Conservation (phyloP, 1,140 invertebrate species). For the Cyclargus thomasi region DNA sequence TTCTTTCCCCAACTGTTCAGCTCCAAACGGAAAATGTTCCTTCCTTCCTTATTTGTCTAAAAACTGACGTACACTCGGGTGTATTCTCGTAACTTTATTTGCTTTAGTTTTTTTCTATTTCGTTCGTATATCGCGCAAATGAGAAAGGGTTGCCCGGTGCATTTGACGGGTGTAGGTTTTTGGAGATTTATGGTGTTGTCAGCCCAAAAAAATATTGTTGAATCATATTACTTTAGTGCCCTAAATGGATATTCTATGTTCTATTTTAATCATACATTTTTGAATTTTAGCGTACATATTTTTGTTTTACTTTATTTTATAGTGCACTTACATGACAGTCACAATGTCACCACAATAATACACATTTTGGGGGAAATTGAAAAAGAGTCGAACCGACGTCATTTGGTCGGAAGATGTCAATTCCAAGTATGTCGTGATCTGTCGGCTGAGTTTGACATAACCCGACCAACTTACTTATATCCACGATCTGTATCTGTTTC, state of each 20-base stretch:
- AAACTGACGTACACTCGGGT: conserved; percentile 50
- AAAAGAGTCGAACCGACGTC: too few species aligned
- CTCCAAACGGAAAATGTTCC: conserved; percentile 40
- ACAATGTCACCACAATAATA: too few species aligned
- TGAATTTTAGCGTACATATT: not conserved
- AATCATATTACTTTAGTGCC: conserved; percentile 12
- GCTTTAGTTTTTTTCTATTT: conserved; percentile 57
- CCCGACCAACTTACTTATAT: too few species aligned
- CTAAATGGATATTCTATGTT: not conserved
- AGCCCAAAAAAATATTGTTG: conserved; percentile 18
- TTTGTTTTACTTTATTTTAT: too few species aligned
- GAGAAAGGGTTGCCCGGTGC: conserved; percentile 43
- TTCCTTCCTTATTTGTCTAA: conserved; percentile 64
- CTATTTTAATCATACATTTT: too few species aligned
- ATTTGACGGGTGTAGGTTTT: conserved; percentile 28
- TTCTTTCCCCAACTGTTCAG: conserved; percentile 20
- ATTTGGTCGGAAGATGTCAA: too few species aligned
- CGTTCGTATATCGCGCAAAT: conserved; percentile 50
- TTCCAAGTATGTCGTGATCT: too few species aligned
- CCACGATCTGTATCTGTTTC: too few species aligned
- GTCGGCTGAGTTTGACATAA: too few species aligned
- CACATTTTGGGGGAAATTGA: too few species aligned
- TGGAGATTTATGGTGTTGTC: conserved; percentile 24
- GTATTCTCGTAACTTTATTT: conserved; percentile 52
- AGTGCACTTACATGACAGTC: too few species aligned